A percentile compares a stretch with the other conserved stretches of the same genome.
Evolutionary conservation across 2,888 invertebrate genomes (phyloP).

Genomic region (Latrodectus elegans): DNA sequence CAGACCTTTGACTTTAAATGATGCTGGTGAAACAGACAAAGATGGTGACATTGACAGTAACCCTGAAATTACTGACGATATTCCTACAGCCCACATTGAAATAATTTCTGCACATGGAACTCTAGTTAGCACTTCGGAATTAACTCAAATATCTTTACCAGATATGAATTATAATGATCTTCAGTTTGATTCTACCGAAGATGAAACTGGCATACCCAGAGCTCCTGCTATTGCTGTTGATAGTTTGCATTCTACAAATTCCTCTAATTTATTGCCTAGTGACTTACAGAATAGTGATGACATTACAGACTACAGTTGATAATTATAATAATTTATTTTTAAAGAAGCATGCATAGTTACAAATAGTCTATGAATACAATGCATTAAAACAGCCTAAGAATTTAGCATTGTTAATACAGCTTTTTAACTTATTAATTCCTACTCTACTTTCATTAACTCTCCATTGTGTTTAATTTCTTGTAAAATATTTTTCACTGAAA

Average conservation of each 20-base stretch:
- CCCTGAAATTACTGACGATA: constrained; percentile 63
- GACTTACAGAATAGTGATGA: constrained; percentile 36
- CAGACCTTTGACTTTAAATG: constrained; percentile 8
- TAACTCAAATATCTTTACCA: constrained; percentile 51
- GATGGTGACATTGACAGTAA: constrained; percentile 39
- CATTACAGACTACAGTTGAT: constrained; percentile 49
- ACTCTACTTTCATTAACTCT: too few relatives aligned
- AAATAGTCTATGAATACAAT: too few relatives aligned
- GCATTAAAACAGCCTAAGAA: too few relatives aligned
- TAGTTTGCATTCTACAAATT: constrained; percentile 32
- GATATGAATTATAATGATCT: constrained; percentile 47
- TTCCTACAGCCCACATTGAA: constrained; percentile 71
- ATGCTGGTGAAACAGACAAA: constrained; percentile 13
- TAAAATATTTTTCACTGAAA: too few relatives aligned
- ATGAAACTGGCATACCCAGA: constrained; percentile 32
- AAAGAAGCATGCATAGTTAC: too few relatives aligned
- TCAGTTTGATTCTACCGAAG: constrained; percentile 44
- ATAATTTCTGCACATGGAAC: constrained; percentile 66
- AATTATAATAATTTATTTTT: neutral
- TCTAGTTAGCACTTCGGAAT: constrained; percentile 34
- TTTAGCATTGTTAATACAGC: too few relatives aligned
- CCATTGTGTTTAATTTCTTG: too few relatives aligned
- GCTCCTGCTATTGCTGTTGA: constrained; percentile 36
- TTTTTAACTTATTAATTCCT: too few relatives aligned
- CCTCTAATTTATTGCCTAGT: constrained; percentile 32